Base-by-base conservation (phyloP, 2,888 invertebrate species). In the Thera obeliscata region DNA sequence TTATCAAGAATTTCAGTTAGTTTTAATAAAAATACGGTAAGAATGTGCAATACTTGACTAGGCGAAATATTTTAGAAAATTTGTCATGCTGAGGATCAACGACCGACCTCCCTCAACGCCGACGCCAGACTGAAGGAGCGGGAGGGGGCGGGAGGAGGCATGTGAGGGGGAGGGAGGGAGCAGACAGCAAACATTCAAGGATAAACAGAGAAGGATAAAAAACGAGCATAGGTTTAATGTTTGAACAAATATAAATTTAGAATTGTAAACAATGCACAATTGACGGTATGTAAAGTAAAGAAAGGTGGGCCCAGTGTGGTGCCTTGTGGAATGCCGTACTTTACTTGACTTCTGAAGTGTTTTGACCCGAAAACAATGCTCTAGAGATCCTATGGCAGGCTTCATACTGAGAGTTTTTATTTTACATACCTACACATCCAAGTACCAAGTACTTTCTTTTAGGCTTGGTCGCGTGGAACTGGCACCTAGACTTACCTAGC, bases 121-220 rank as follows among this genome's bases (percentile, higher is more conserved):
- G 87, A 86, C 86, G 87, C 84, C 86, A 81, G 88, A 93, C 93
- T 93, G 89, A 84, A 79, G 74, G 69, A 64, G 50, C 69, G 72
- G 82, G 76, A 76, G 76, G 75, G 76, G 12, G 7, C 22, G 11
- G 81, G 84, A 80, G 83, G 22, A 22, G 49, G 50, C 7, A 50
- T n/a, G 7, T 6, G 22, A 81, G 84, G 80, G 83, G 79, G 80
- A 76, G 80, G 78, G 77, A 78, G 80, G 82, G 81, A 81, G 80
- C 74, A 76, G 76, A 90, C 89, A 89, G 80, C 83, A 89, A 85
- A 86, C 80, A 84, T 81, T 81, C 77, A 74, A 78, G 74, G 78
- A 80, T 80, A 83, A 85, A 85, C 84, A 85, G 83, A 82, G 78
- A 78, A 72, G 81, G 75, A 79, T 79, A 80, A 78, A 81, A 84